These are phyloP conservation scores for Eptesicus fuscus DNA, from an alignment of 2,113 vertebrate genomes.

Conservation along the genomic window DNA sequence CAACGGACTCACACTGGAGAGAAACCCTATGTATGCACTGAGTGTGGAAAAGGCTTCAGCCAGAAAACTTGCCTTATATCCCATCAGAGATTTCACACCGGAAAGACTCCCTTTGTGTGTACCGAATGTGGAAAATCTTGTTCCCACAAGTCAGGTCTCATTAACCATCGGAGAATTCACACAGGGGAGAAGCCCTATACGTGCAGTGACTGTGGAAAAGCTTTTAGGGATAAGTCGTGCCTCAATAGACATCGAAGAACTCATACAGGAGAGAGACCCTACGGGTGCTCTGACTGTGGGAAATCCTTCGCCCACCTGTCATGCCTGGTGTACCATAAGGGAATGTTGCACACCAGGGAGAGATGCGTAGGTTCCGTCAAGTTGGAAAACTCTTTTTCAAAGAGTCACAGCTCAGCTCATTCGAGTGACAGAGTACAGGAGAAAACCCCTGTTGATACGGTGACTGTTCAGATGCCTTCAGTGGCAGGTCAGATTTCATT, in stretches of 20 bases:
- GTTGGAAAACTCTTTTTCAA: conserved; percentile 35
- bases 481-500: background rate
- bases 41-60: conserved; percentile 39
- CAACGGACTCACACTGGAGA: conserved; percentile 39
- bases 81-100: background rate
- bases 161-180: conserved; percentile 14
- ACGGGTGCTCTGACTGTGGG: background rate
- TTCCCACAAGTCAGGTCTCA: conserved; percentile 39
- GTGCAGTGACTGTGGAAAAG: conserved; percentile 61
- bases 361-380: conserved; percentile 5
- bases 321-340: conserved; percentile 54
- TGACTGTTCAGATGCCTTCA: background rate
- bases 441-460: background rate
- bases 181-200: conserved; percentile 18
- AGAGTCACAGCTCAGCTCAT: background rate
- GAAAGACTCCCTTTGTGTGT: conserved; percentile 30
- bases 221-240: conserved; percentile 57
- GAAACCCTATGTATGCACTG: conserved; percentile 46
- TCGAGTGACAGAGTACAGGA: background rate
- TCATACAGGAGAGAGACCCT: conserved; percentile 1
- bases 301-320: conserved; percentile 46
- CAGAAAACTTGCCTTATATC: conserved; percentile 56
- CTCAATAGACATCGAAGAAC: conserved; percentile 44
- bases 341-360: conserved; percentile 53
- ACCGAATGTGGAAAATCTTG: conserved; percentile 16